Evolutionary conservation across 2,797 vertebrate species (phyloP), one percentile per base, ranked within the genome.

Genomic region (Coregonus sp.): DNA sequence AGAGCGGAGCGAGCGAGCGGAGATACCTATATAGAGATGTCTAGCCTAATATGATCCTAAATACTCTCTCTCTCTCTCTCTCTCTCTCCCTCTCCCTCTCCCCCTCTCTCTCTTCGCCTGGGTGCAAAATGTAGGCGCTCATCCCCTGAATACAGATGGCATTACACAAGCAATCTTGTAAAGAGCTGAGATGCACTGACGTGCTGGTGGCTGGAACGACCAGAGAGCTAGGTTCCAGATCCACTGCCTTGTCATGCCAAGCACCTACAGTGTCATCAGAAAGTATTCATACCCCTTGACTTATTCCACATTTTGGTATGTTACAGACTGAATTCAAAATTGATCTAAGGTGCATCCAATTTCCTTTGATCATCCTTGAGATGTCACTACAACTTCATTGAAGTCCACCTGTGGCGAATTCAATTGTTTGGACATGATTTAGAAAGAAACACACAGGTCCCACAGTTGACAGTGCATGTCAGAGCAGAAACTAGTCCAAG

Each of bases 91-190:
- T 80, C 31, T 33, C 31, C 31, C 25, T 31, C 31, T 14, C 63
- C 73, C 51, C 56, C 80, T 74, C 75, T 82, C 81, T 81, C 77
- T 78, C 80, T 78, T 75, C 82, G 86, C 84, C 82, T 80, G 83
- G 86, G 85, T 90, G 89, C 90, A 90, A 92, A 47, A 91, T 90
- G 90, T 92, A 84, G 86, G 80, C 85, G 88, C 89, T 93, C 90
- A 90, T 92, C 89, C 88, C 89, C 73, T 92, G 94, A 93, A 93
- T 93, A 94, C 92, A 92, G 93, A 94, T 93, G 88, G 89, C 90
- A 91, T 93, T 92, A 92, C 91, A 92, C 89, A 89, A 92, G 90
- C 92, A 93, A 91, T 93, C 92, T 89, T 91, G 92, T 93, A 90
- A 93, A 89, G 81, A 87, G 83, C 88, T 86, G 90, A 88, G 90